Evolutionary conservation across 2,888 invertebrate genomes (phyloP).

Genomic region (Saturnia pavonia): DNA sequence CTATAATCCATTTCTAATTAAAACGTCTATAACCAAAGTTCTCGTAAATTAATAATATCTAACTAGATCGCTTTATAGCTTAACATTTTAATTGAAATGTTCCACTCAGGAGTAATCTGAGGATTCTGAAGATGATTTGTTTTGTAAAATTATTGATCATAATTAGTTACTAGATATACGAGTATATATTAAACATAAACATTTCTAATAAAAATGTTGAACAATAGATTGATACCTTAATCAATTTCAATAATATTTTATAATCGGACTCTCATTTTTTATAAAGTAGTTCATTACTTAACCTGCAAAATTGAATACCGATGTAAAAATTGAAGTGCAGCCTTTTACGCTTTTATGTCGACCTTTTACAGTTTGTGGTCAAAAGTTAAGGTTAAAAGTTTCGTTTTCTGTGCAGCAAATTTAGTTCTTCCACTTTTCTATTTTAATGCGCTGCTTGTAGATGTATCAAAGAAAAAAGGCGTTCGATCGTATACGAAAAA

Average conservation of each 20-base stretch:
- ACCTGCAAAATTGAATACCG: not conserved
- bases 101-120: no score
- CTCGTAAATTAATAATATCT: conserved; percentile 36
- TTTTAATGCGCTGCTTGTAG: no score
- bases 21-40: conserved; percentile 29
- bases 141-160: conserved; percentile 17
- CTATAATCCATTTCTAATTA: conserved; percentile 32
- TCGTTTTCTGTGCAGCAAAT: no score
- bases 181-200: no score
- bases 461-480: no score
- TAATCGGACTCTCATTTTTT: not conserved
- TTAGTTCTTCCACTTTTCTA: no score
- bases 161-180: no score
- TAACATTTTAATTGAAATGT: conserved; percentile 26
- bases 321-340: not conserved
- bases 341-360: no score
- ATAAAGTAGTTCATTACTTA: not conserved
- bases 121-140: conserved; percentile 24
- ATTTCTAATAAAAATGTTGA: conserved; percentile 1
- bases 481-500: no score
- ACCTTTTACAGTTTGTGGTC: no score
- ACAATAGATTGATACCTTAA: not conserved
- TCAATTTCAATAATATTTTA: not conserved
- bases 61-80: conserved; percentile 18
- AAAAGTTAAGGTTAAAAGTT: no score